phyloP scores from a whole-genome alignment of 2,797 vertebrate genomes.

The Anisognathus igniventris region DNA sequence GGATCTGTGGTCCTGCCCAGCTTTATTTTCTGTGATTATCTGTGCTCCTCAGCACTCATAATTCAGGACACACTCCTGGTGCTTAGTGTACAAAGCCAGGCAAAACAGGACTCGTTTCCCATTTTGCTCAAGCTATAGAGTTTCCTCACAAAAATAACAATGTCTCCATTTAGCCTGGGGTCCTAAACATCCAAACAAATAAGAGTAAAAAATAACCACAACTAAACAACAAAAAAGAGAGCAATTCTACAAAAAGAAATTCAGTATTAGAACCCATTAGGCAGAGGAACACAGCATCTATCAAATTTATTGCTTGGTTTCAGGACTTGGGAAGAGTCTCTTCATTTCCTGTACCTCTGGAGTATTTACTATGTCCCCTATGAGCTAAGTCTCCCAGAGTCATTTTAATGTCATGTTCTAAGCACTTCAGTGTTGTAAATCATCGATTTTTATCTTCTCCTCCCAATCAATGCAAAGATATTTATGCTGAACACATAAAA shows the following conservation, averaged over 20 bases:
- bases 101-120: neutral
- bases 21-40: neutral
- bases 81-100: neutral
- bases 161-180: neutral
- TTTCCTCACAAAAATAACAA: neutral
- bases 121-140: neutral
- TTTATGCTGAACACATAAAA: conserved; percentile 71
- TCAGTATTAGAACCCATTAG: conserved; percentile 36
- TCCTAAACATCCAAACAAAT: neutral
- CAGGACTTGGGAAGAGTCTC: conserved; percentile 53
- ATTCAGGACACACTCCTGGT: neutral
- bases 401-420: conserved; percentile 62
- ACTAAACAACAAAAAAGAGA: neutral
- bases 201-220: neutral
- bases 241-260: neutral
- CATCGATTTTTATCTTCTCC: conserved; percentile 69
- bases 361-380: conserved; percentile 57
- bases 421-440: conserved; percentile 38
- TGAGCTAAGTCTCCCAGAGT: conserved; percentile 60
- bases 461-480: conserved; percentile 68
- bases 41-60: neutral
- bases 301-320: conserved; percentile 53
- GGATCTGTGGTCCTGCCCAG: neutral
- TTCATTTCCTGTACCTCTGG: conserved; percentile 61
- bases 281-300: conserved; percentile 7